Conservation (phyloP, 1,140 invertebrate genomes). For the Drosophila biarmipes region DNA sequence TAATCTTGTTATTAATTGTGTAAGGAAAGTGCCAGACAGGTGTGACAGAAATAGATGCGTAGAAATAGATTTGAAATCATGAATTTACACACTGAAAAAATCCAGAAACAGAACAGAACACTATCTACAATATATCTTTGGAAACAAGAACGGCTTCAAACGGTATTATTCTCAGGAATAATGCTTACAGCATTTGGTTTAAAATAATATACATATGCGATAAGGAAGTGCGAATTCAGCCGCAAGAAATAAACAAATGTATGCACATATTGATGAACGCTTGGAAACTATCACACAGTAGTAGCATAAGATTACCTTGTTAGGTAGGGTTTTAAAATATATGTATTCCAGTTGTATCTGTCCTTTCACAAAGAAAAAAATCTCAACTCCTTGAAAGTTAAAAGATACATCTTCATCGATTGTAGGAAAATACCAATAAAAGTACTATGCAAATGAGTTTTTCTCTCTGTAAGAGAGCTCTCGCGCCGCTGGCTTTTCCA, state of each 20-base stretch:
- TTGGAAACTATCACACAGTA: neutral
- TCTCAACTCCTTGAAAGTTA: too few species aligned
- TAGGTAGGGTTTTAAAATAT: neutral
- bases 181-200: too few species aligned
- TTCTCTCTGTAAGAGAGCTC: conserved; percentile 5
- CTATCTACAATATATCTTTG: too few species aligned
- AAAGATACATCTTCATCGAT: neutral
- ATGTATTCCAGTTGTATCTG: neutral
- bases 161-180: too few species aligned
- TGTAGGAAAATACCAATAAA: neutral
- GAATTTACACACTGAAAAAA: too few species aligned
- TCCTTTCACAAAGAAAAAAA: too few species aligned
- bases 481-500: neutral
- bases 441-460: neutral
- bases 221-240: too few species aligned
- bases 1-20: conserved; percentile 12
- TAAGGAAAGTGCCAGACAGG: neutral
- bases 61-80: too few species aligned
- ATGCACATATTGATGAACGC: neutral
- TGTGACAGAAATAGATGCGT: conserved; percentile 11
- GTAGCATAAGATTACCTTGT: neutral
- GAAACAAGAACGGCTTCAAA: too few species aligned
- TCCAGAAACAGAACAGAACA: too few species aligned
- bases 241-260: too few species aligned
- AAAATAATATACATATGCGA: too few species aligned